Evolutionary conservation across 2,113 vertebrate species (phyloP), one percentile per base, ranked within the genome.

Genomic region (Aythya baeri): DNA sequence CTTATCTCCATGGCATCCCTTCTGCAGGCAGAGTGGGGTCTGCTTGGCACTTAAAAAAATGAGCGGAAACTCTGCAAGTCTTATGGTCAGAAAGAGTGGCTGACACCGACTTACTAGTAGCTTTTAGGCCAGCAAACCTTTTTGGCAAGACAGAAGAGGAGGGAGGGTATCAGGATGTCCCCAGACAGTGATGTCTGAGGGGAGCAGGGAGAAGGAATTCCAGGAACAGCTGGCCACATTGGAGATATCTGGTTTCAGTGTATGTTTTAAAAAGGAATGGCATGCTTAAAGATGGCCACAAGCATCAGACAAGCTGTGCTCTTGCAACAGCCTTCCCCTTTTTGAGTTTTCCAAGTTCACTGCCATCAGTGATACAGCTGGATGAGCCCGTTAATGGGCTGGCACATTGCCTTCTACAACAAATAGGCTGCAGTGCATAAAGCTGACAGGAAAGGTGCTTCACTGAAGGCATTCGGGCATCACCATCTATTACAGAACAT

Each of bases 231-330:
- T 84, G 57, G 72, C 72, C 29, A 34, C 29, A 27, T 50, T 59
- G 27, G 57, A 29, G 77, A 27, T 87, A 92, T 58, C 52, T 46
- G 38, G 71, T 79, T 94, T 89, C 93, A 78, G 54, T 59, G 62
- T 46, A 59, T 38, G 16, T 27, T 95, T 89, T 68, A 95, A 93
- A 91, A 78, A 92, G 66, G 70, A 96, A 94, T 52, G 87, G 73
- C 66, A 91, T 75, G 84, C 29, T 78, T 74, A 50, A 91, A 78
- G 59, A 77, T 62, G 72, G 68, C 61, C 65, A 63, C 65, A 75
- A 65, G 61, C 25, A 0, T 63, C 81, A 77, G 52, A 78, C 52
- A 88, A 86, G 59, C 76, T 77, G 85, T 83, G 75, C 14, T 89
- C 84, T 75, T 62, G 41, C 72, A 55, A 65, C 52, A 87, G 77